Evolutionary conservation across 2,797 vertebrate genomes (phyloP), one percentile per base, ranked within the genome.

Genomic region (Anguilla marmorata): DNA sequence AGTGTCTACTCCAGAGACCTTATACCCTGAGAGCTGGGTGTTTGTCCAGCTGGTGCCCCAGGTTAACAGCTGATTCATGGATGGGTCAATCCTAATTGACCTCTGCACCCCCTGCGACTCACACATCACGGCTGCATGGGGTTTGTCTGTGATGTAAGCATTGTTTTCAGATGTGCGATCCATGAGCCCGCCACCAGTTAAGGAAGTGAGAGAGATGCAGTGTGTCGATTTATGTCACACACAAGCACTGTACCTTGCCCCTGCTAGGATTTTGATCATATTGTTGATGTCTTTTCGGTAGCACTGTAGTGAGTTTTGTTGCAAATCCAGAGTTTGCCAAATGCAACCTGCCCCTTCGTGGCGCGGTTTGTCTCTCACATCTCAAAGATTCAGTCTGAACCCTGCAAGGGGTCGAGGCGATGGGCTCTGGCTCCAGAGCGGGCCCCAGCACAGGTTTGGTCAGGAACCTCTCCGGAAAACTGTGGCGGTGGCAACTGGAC

Each of bases 31-130:
- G 79, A n/a, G 41, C 9, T 14, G 45, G 45, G 9, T 14, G 16
- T 50, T 21, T 24, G 45, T 48, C 41, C 79, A 82, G 79, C 41
- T 82, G 79, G 79, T 48, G 41, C 45, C 24, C 41, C 41, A 82
- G 79, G 45, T 82, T 82, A 82, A 82, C 79, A 82, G 41, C 41
- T 48, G 41, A 82, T 82, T 82, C 45, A 82, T 48, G 79, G 79
- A 50, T 14, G 21, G 41, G 79, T 82, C 41, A n/a, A 82, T 82
- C 45, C 21, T 8, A 50, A 82, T 82, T 50, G 79, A 82, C 79
- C 79, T 30, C 21, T n/a, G 21, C 9, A 7, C 41, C 79, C 45
- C 45, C 21, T 45, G 79, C 24, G 79, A 82, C 45, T 82, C 79
- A 24, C 79, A 50, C 41, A n/a, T 50, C 19, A 82, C 1, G 2